phyloP scores from a whole-genome alignment of 2,888 invertebrate species.

The Acrobasis suavella region DNA sequence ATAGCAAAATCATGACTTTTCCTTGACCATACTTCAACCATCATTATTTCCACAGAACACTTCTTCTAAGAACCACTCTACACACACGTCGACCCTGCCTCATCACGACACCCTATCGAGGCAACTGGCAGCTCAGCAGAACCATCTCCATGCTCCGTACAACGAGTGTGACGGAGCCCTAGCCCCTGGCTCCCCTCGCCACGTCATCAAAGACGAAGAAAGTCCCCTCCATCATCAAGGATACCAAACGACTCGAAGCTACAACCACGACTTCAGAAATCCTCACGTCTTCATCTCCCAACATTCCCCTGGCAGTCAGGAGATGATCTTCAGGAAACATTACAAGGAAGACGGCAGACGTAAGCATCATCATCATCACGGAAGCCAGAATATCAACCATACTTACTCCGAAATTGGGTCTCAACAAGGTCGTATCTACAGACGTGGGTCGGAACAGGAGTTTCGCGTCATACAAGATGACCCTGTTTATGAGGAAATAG shows the following conservation, averaged over 20 bases:
- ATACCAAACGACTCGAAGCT: conserved; percentile 72
- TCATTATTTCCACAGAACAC: conserved; percentile 85
- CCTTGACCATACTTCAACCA: neutral
- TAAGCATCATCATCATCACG: conserved; percentile 79
- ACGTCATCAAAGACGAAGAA: conserved; percentile 71
- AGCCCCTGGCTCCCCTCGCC: conserved; percentile 74
- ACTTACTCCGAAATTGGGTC: conserved; percentile 88
- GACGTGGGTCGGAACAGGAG: conserved; percentile 81
- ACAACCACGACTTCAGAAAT: conserved; percentile 75
- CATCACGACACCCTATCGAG: conserved; percentile 83
- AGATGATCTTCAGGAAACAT: conserved; percentile 75
- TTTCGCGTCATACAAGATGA: conserved; percentile 85
- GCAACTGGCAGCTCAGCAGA: conserved; percentile 68
- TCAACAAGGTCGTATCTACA: conserved; percentile 74
- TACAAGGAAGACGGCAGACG: conserved; percentile 71
- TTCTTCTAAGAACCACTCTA: conserved; percentile 91
- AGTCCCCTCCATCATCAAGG: conserved; percentile 72
- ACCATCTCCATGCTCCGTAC: conserved; percentile 80
- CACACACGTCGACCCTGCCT: conserved; percentile 85
- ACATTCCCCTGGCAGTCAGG: conserved; percentile 73
- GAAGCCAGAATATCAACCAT: conserved; percentile 85
- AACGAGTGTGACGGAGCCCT: conserved; percentile 76
- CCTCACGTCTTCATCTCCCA: conserved; percentile 78
- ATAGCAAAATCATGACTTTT: neutral
- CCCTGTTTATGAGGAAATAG: conserved; percentile 92